Conservation (phyloP, 2,797 vertebrate species). For the Platalea minor region DNA sequence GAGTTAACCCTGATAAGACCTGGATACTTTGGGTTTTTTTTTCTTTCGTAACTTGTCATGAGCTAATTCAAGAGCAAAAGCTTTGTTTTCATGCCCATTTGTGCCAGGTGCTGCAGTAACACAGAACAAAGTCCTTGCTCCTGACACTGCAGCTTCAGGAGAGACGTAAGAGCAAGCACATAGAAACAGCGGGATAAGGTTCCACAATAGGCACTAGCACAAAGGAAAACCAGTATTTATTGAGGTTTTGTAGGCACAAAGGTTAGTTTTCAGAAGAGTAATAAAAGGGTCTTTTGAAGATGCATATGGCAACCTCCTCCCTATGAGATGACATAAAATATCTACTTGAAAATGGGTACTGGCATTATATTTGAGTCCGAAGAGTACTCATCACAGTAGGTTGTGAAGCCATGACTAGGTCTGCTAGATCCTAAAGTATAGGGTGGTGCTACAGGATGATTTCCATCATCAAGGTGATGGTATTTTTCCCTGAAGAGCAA, state of each 20-base stretch:
- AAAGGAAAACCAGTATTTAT: background rate
- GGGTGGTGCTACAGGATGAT: background rate
- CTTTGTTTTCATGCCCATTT: background rate
- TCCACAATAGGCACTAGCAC: background rate
- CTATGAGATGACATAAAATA: background rate
- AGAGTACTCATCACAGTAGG: background rate
- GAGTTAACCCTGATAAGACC: background rate
- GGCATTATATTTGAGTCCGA: background rate
- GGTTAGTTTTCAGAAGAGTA: background rate
- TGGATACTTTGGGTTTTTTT: background rate
- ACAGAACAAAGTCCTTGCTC: background rate
- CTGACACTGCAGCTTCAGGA: background rate
- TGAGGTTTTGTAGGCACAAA: background rate
- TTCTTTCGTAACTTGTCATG: background rate
- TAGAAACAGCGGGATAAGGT: background rate
- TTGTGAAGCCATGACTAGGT: background rate
- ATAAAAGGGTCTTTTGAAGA: background rate
- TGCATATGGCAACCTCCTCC: background rate
- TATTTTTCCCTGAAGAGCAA: background rate
- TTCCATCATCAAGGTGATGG: rapidly evolving
- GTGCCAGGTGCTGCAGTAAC: background rate
- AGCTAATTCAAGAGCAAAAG: background rate
- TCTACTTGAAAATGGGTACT: background rate
- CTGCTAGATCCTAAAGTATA: background rate
- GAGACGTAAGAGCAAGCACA: background rate